Evolutionary conservation across 2,797 vertebrate species (phyloP).

Genomic region (Pristis pectinata): DNA sequence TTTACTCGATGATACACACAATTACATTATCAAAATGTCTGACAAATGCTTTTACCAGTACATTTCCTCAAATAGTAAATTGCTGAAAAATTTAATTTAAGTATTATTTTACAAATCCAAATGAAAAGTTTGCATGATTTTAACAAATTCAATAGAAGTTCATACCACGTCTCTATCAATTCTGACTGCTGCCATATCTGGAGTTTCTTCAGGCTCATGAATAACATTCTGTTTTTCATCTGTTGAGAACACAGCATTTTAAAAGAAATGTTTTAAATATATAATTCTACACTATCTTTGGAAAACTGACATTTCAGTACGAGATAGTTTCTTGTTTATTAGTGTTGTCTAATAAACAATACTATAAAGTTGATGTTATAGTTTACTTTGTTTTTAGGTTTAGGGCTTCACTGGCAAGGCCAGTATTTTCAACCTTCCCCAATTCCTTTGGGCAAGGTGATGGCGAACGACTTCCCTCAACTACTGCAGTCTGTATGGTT

Average conservation of each 20-base stretch:
- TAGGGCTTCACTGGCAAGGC: too few species aligned
- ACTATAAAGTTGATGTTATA: too few species aligned
- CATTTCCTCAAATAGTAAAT: neutral
- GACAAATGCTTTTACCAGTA: neutral
- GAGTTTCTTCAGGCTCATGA: constrained; percentile 60
- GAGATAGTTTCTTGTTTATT: neutral
- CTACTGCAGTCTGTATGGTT: too few species aligned
- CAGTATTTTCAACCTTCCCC: too few species aligned
- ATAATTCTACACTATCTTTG: neutral
- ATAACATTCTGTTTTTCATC: constrained; percentile 62
- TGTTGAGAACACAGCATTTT: constrained; percentile 44
- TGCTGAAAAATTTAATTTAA: neutral
- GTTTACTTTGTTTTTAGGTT: too few species aligned
- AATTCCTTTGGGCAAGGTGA: too few species aligned
- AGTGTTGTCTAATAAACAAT: too few species aligned
- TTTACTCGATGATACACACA: neutral
- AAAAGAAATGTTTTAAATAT: neutral
- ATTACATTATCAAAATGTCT: neutral
- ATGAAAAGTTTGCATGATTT: neutral
- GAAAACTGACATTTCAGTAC: neutral
- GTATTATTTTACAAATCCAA: neutral
- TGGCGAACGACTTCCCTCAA: too few species aligned
- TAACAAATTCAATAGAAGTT: neutral
- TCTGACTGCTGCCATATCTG: constrained; percentile 66
- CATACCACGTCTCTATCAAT: constrained; percentile 92